A percentile compares a stretch with the other conserved stretches of the same genome.
Evolutionary conservation across 2,113 vertebrate genomes (phyloP).

Genomic region (Sylvietta virens): DNA sequence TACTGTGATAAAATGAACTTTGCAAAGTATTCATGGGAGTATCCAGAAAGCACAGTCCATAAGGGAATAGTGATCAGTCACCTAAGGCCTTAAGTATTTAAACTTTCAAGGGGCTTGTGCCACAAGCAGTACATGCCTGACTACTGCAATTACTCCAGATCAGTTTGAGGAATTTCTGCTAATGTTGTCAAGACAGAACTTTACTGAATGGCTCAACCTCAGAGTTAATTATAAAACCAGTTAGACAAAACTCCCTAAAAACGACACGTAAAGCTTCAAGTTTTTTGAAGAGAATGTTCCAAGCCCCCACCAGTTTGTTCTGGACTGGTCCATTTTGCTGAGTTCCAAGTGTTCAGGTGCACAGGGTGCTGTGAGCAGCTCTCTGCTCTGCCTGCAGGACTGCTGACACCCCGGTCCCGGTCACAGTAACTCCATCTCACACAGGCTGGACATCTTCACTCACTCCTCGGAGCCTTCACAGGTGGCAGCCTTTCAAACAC

Average conservation of each 20-base stretch:
- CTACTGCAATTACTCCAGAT: neutral
- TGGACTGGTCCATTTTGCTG: fast-evolving
- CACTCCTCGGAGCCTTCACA: neutral
- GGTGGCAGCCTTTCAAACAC: constrained; percentile 24
- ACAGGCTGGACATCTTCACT: neutral
- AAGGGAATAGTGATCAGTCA: neutral
- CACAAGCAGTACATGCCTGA: neutral
- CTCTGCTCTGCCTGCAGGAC: neutral
- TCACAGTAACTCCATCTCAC: neutral
- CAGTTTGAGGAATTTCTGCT: neutral
- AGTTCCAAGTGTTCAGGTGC: fast-evolving
- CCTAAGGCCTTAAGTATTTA: fast-evolving
- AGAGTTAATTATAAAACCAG: neutral
- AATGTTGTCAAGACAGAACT: neutral
- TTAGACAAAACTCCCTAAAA: neutral
- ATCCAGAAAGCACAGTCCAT: fast-evolving
- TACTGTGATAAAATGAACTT: neutral
- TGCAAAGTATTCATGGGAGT: neutral
- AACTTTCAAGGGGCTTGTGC: neutral
- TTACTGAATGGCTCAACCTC: neutral
- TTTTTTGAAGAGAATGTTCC: neutral
- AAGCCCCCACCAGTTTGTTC: neutral
- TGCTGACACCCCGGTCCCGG: neutral
- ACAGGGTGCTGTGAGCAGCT: neutral
- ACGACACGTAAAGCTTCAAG: fast-evolving